These are phyloP conservation scores for Apostichopus parvimensis DNA, from an alignment of 35 echinoderm and acorn worm genomes.

Conservation along the genomic window DNA sequence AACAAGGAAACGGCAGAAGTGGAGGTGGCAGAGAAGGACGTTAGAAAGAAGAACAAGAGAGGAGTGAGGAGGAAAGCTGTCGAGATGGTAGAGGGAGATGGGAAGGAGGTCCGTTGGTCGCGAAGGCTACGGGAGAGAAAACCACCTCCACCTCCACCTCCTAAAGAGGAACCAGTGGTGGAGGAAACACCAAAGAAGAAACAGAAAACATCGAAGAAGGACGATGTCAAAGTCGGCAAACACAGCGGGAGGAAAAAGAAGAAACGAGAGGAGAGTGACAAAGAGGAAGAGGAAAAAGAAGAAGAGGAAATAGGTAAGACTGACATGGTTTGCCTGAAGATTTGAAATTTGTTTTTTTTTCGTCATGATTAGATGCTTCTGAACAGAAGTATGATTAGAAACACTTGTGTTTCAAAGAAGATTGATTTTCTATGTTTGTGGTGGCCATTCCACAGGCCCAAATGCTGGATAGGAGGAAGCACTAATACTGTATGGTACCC, in stretches of 20 bases:
- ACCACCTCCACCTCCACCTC: not conserved
- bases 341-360: no score
- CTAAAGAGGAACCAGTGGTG: slow-evolving; percentile 10
- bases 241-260: not conserved
- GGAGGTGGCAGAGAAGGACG: not conserved
- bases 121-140: not conserved
- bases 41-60: not conserved
- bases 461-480: no score
- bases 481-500: no score
- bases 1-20: not conserved
- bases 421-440: no score
- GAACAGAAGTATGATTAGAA: no score
- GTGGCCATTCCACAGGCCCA: no score
- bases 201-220: not conserved
- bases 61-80: slow-evolving; percentile 7
- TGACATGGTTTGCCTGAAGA: no score
- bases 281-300: slow-evolving; percentile 33
- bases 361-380: no score
- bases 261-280: not conserved
- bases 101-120: slow-evolving; percentile 7
- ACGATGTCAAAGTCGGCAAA: not conserved
- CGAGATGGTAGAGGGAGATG: slow-evolving; percentile 19
- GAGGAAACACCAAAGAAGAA: slow-evolving; percentile 6
- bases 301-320: slow-evolving; percentile 37
- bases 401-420: no score